Evolutionary conservation across 2,113 vertebrate species (phyloP), one percentile per base, ranked within the genome.

Genomic region (Mormoops blainvillei): DNA sequence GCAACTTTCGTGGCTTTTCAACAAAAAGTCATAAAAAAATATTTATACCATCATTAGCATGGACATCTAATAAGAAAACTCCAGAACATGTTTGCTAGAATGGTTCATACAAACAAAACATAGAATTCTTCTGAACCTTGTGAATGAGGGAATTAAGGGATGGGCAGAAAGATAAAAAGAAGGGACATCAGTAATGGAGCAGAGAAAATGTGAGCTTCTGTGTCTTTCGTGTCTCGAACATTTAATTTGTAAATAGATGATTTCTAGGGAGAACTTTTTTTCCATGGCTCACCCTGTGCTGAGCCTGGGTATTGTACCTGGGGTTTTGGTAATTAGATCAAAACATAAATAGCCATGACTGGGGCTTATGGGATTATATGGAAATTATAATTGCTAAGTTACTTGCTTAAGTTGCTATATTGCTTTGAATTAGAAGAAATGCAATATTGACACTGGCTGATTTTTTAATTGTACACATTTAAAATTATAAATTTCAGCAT

Each of bases 341-440:
- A 87, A 94, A 71, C 13, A 92, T 70, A 73, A 94, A 94, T 88
- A 36, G 16, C 28, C 33, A 77, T 67, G 2, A 38, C 65, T 68
- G 43, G 36, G 4, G 9, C 33, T 90, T 95, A 15, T 56, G 73
- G 56, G 71, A 78, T 18, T 7, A 19, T 92, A 50, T 81, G 36
- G 65, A 94, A 80, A 88, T 81, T 71, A 43, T 71, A 31, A 41
- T 83, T 85, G 7, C 6, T 77, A 7, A 86, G 38, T 76, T 87
- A 80, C 48, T 84, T 83, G n/a, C 33, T 3, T 87, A 31, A 43
- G 78, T 12, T 87, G 83, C 52, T 92, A 28, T 18, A 38, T 68
- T 26, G 67, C 19, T 95, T 81, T 94, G 71, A 86, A 93, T 74
- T 38, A 84, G 70, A 15, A 94, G 20, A 95, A 96, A 92, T 71